Evolutionary conservation across 1,140 invertebrate species (phyloP).

Genomic region (Aradophagus sp.): DNA sequence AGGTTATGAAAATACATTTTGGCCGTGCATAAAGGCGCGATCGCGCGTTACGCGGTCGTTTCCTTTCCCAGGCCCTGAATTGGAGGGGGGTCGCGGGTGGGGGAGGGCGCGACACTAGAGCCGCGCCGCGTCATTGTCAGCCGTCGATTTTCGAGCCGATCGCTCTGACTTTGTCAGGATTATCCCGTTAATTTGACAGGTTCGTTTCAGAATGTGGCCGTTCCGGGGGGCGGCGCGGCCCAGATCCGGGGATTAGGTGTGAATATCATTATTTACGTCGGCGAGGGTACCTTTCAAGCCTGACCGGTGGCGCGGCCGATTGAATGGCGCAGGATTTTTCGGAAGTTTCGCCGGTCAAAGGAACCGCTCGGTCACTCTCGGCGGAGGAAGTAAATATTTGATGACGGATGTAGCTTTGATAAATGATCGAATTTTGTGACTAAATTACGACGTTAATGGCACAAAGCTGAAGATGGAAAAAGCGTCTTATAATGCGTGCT

Average conservation of each 20-base stretch:
- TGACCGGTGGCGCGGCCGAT: constrained; percentile 3
- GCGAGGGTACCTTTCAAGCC: constrained; percentile 11
- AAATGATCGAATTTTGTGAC: constrained; percentile 17
- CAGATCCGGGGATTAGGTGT: constrained; percentile 29
- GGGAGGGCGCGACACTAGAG: constrained; percentile 8
- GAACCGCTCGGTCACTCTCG: constrained; percentile 40
- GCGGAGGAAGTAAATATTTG: constrained; percentile 46
- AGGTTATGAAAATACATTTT: constrained; percentile 62
- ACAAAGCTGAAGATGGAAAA: neutral
- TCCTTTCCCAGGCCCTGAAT: constrained; percentile 61
- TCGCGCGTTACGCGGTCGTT: constrained; percentile 41
- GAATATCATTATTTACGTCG: constrained; percentile 35
- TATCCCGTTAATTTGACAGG: constrained; percentile 49
- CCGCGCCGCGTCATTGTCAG: constrained; percentile 22
- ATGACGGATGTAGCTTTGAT: constrained; percentile 18
- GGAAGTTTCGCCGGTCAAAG: constrained; percentile 11
- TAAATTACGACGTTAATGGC: constrained; percentile 11
- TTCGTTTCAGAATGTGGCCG: constrained; percentile 33
- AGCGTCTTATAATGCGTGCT: too few species aligned
- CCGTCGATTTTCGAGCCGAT: constrained; percentile 33
- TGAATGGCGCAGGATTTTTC: constrained; percentile 25
- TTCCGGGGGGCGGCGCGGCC: constrained; percentile 20
- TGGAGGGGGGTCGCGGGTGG: neutral
- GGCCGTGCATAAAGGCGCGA: constrained; percentile 44
- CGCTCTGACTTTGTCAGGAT: constrained; percentile 38